Evolutionary conservation across 2,113 vertebrate genomes (phyloP).

Genomic region (Silurus asotus): DNA sequence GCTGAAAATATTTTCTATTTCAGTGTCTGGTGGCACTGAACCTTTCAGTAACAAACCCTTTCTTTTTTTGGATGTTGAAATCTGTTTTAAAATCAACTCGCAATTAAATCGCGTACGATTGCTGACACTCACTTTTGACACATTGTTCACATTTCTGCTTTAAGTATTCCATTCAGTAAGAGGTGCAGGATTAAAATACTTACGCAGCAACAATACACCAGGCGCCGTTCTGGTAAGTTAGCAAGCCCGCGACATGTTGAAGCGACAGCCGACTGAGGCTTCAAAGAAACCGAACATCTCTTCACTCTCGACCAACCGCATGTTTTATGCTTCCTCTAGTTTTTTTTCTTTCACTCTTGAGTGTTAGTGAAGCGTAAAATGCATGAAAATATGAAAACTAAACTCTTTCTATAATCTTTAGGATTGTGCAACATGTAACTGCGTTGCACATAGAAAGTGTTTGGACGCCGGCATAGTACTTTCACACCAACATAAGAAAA

Average conservation of each 20-base stretch:
- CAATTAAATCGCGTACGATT: background rate
- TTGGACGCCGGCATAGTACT: too few relatives aligned
- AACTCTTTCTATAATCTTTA: too few relatives aligned
- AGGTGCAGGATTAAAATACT: background rate
- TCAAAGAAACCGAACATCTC: background rate
- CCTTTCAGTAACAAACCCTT: background rate
- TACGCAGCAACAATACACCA: background rate
- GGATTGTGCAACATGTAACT: background rate
- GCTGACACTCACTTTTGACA: background rate
- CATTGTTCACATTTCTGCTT: slow-evolving; percentile 2
- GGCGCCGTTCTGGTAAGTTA: background rate
- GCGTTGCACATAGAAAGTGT: background rate
- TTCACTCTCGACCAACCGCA: background rate
- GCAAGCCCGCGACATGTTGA: background rate
- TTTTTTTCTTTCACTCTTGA: background rate
- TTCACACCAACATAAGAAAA: background rate
- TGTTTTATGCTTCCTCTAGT: background rate
- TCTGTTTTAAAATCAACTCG: background rate
- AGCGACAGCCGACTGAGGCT: background rate
- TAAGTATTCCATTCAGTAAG: background rate
- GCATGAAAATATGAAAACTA: background rate
- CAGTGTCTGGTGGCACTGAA: too few relatives aligned
- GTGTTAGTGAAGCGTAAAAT: background rate
- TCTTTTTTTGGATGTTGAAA: background rate
- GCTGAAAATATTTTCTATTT: background rate